Percentiles rank a stretch among this genome's conserved stretches.
Conservation (phyloP, 2,113 vertebrate species). For the Atlantisia rogersi region DNA sequence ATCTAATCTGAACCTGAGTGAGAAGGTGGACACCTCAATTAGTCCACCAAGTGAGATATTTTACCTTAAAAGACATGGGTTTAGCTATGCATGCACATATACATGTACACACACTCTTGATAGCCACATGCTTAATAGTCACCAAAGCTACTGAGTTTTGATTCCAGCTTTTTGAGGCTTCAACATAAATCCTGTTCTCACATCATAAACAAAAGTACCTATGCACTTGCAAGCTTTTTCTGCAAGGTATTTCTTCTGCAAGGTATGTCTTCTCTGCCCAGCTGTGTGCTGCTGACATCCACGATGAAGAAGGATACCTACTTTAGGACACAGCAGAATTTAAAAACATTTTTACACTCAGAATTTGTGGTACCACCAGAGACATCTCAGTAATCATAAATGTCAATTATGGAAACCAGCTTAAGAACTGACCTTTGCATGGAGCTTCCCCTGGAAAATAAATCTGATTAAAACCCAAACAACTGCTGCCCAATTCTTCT, state of each 20-base stretch:
- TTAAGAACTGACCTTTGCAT: slow-evolving; percentile 46
- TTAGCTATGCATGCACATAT: neutral
- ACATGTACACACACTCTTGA: no score
- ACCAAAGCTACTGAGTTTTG: no score
- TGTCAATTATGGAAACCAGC: slow-evolving; percentile 4
- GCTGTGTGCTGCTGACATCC: neutral
- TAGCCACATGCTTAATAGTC: no score
- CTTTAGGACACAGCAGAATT: neutral
- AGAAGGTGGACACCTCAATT: neutral
- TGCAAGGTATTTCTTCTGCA: no score
- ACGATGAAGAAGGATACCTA: neutral
- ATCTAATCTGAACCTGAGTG: no score
- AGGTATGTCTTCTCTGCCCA: neutral
- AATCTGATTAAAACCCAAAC: neutral
- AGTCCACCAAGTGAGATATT: neutral
- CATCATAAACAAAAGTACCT: neutral
- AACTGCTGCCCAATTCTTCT: neutral
- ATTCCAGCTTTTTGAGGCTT: no score
- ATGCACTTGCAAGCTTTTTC: neutral
- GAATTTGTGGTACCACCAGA: neutral
- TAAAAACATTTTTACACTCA: neutral
- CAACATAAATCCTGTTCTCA: accelerated
- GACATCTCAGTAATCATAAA: slow-evolving; percentile 34
- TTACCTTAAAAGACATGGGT: neutral
- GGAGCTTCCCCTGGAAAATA: neutral